These are phyloP conservation scores for Paramormyrops kingsleyae DNA, from an alignment of 2,113 vertebrate genomes.

Conservation along the genomic window DNA sequence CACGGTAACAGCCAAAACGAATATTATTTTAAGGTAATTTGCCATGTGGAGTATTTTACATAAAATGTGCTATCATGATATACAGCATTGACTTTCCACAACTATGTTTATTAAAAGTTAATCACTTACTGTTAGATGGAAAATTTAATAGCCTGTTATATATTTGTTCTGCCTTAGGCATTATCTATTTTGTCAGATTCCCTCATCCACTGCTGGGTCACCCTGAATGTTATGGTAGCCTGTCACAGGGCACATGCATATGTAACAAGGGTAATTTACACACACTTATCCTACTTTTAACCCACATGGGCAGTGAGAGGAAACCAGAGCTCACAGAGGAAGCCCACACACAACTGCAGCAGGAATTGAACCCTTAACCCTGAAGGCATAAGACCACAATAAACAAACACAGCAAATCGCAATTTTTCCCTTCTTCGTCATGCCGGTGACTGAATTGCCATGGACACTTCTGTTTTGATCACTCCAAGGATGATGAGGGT, in stretches of 20 bases:
- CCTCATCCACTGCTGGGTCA: background rate
- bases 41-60: background rate
- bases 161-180: background rate
- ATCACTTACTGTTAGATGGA: background rate
- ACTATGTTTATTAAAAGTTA: background rate
- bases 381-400: background rate
- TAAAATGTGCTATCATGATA: background rate
- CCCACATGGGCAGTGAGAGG: background rate
- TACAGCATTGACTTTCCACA: background rate
- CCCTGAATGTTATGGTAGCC: background rate
- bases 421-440: background rate
- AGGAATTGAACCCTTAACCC: background rate
- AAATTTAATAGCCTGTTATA: background rate
- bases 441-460: background rate
- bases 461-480: background rate
- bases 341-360: conserved; percentile 1
- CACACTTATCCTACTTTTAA: background rate
- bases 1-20: background rate
- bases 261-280: background rate
- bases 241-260: conserved; percentile 1
- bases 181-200: background rate
- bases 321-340: background rate
- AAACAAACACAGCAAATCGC: background rate
- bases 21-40: background rate
- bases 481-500: background rate